Base-by-base conservation (phyloP, 1,140 invertebrate genomes). In the Drosophila insularis region DNA sequence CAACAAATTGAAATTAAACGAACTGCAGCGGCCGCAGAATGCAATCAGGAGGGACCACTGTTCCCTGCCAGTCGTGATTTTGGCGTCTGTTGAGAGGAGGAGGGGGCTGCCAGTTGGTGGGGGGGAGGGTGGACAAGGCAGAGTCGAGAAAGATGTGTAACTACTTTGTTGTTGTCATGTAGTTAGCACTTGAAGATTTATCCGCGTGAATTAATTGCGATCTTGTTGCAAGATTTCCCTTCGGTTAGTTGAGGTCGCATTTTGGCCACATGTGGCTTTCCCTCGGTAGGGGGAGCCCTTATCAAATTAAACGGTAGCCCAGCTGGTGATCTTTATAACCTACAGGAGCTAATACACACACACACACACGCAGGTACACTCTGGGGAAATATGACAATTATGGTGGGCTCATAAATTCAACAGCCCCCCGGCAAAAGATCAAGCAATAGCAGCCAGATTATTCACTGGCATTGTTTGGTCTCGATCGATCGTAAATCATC, bases 151-250 rank as follows among this genome's bases (percentile, higher is more conserved):
- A 72, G 70, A 73, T 68, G 79, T 89, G 84, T 78, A 82, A 81
- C 78, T 87, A 91, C 90, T 91, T 91, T 91, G 90, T 91, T 91
- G 90, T 91, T 91, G 90, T 91, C 90, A 91, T 91, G 90, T 91
- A 91, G 90, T 91, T 91, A 91, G 90, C 90, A 91, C 90, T 91
- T 91, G 73, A 89, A 91, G 90, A 91, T 91, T 91, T 91, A 91
- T 91, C 90, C 90, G 86, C 81, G 90, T 78, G 74, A 91, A 91
- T 91, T 91, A 91, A 91, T 91, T 91, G 90, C 87, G 78, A 90
- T 89, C 90, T 89, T 82, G 90, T 91, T 91, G 84, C 71, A 68
- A 81, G 75, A 78, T 75, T 53, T 81, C 53, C 21, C 32, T 39
- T 61, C 27, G 21, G 27, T 27, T 27, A 11, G 17, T 23, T 13